Evolutionary conservation across 2,113 vertebrate genomes (phyloP), one percentile per base, ranked within the genome.

Genomic region (Laterallus jamaicensis): DNA sequence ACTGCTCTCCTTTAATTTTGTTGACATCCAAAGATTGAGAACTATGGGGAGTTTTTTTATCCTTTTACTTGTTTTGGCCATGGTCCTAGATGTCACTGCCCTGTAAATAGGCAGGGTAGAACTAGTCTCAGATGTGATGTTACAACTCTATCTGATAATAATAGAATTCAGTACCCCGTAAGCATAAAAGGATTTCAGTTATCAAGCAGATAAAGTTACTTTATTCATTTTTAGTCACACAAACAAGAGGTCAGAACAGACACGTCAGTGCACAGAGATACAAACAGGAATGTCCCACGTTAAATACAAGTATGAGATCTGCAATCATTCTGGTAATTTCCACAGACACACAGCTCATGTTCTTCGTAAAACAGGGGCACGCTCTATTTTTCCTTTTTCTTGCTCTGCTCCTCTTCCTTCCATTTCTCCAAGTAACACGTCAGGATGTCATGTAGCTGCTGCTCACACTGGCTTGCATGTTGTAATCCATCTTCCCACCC

Each of bases 401-500:
- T 86, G 18, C 29, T 93, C 73, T 64, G 89, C 56, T 92, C 73
- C 56, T 97, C 96, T 85, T 94, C 97, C 19, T 96, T 92, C 91
- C 62, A 55, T 37, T 96, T 96, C 82, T 98, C 97, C 63, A 86
- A 58, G 21, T 97, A 98, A 44, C 66, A 69, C 78, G 77, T 83
- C 15, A 98, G 96, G 76, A 98, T 92, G 50, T 42, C 5, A 6
- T 97, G 94, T 12, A 98, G 95, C 66, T 94, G 93, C 66, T 95
- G 94, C 64, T 98, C 98, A 31, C 75, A 97, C 18, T 98, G 98
- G 77, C 70, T 97, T 42, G 74, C 95, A 5, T 98, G 97, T 24
- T 98, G 98, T 19, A 98, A 80, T 81, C 98, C 98, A 39, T 97
- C 96, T 85, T 97, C 93, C 77, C 94, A 74, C 39, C 92, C 98